These are phyloP conservation scores for Physocephala rufipes DNA, from an alignment of 2,888 invertebrate species.

Conservation along the genomic window DNA sequence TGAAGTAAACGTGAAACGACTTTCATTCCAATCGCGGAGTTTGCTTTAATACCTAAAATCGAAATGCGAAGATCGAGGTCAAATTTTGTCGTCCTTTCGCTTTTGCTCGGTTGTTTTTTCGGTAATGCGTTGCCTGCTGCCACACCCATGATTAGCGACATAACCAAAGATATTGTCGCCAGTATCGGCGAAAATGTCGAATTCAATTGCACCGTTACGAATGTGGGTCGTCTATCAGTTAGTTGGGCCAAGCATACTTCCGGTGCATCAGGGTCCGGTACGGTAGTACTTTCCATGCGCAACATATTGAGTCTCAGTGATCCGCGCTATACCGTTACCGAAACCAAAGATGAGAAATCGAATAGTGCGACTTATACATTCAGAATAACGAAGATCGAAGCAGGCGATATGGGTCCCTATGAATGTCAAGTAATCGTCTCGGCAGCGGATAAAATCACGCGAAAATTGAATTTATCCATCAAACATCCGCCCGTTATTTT, in stretches of 20 bases:
- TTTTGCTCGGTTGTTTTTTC: background rate
- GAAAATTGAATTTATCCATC: constrained; percentile 58
- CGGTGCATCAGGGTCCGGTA: constrained; percentile 54
- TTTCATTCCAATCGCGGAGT: no score
- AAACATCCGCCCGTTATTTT: constrained; percentile 61
- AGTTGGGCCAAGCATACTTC: constrained; percentile 61
- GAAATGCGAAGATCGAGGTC: constrained; percentile 9
- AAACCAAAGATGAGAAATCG: constrained; percentile 50
- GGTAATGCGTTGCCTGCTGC: constrained; percentile 32
- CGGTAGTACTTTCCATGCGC: constrained; percentile 60
- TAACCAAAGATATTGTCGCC: constrained; percentile 59
- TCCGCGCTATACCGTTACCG: constrained; percentile 57
- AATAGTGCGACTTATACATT: constrained; percentile 58
- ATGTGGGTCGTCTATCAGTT: constrained; percentile 58
- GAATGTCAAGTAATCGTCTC: constrained; percentile 64
- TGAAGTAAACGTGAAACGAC: no score
- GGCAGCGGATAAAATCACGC: constrained; percentile 57
- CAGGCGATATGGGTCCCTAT: constrained; percentile 61
- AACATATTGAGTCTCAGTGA: constrained; percentile 58
- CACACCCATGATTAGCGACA: constrained; percentile 56
- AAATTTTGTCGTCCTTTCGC: background rate
- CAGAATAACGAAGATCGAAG: constrained; percentile 59
- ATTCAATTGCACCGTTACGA: constrained; percentile 63
- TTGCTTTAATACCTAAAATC: no score
- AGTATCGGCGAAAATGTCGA: constrained; percentile 61